phyloP scores from a whole-genome alignment of 2,888 invertebrate species.

The Ectobius pallidus region DNA sequence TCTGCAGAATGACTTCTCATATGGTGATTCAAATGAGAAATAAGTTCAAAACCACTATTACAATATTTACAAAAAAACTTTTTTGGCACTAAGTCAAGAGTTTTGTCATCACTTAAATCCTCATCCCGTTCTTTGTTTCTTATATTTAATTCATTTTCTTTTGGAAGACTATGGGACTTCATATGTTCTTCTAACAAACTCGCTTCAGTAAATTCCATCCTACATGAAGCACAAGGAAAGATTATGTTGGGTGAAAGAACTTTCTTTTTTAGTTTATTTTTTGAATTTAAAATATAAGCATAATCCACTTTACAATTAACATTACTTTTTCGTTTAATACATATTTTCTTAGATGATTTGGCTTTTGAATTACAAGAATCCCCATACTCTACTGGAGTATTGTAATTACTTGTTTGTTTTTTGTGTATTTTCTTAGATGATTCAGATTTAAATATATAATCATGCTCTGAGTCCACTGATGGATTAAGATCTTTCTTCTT shows the following conservation, averaged over 20 bases:
- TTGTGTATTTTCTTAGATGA: not conserved
- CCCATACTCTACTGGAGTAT: too few species aligned
- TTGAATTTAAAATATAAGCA: too few species aligned
- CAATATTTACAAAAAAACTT: conserved; percentile 29
- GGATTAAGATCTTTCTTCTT: too few species aligned
- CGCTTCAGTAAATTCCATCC: conserved; percentile 12
- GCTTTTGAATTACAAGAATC: too few species aligned
- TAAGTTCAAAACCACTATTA: conserved; percentile 14
- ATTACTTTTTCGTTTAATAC: too few species aligned
- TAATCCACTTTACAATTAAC: too few species aligned
- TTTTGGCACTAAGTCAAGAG: conserved; percentile 8
- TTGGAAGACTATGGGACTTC: conserved; percentile 1
- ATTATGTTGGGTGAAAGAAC: not conserved
- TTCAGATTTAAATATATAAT: too few species aligned
- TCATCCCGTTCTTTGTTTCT: not conserved
- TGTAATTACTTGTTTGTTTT: too few species aligned
- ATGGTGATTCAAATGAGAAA: conserved; percentile 27
- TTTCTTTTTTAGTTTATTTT: not conserved
- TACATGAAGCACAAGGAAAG: conserved; percentile 9
- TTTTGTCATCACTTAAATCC: conserved; percentile 1
- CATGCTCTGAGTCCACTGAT: not conserved
- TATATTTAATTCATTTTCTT: too few species aligned
- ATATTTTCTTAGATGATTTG: too few species aligned
- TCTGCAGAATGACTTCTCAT: conserved; percentile 14
- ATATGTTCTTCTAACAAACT: conserved; percentile 15